A percentile compares a stretch with the other conserved stretches of the same genome.
phyloP scores from a whole-genome alignment of 1,140 invertebrate species.

The Lepidurus couesii region DNA sequence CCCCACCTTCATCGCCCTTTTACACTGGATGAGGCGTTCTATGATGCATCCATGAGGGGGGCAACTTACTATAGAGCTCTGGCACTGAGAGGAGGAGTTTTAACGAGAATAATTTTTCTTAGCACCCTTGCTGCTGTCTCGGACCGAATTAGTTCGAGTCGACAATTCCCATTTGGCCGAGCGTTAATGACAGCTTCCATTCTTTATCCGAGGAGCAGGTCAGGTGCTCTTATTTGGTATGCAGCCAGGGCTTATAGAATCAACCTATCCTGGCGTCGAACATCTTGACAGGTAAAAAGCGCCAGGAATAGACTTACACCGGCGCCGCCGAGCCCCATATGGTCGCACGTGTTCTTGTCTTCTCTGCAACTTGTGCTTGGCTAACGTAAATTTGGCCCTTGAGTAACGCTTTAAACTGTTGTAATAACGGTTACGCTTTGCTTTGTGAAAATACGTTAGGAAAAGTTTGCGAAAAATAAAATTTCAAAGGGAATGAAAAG shows the following conservation, averaged over 20 bases:
- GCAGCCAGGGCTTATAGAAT: background rate
- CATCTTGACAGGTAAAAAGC: background rate
- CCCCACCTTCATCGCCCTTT: background rate
- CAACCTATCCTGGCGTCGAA: background rate
- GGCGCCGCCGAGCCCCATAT: background rate
- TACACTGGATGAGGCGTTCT: background rate
- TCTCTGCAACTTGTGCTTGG: background rate
- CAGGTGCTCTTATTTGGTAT: constrained; percentile 21
- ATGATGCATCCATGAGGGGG: background rate
- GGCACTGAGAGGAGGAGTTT: background rate
- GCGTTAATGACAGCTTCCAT: constrained; percentile 21
- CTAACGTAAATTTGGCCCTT: background rate
- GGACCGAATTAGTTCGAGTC: constrained; percentile 13
- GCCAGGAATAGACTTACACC: background rate
- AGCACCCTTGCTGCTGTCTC: constrained; percentile 12
- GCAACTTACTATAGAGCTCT: background rate
- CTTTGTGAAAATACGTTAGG: no score
- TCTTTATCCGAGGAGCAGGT: constrained; percentile 7
- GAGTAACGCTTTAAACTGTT: background rate
- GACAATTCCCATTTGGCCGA: constrained; percentile 6
- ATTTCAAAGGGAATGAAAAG: no score
- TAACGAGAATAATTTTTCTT: constrained; percentile 20
- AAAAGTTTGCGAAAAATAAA: no score
- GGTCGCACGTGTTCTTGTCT: background rate
- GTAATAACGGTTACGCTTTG: no score